A percentile compares a stretch with the other conserved stretches of the same genome.
These are phyloP conservation scores for Rhamphomyia laevipes DNA, from an alignment of 2,888 invertebrate species.

Conservation along the genomic window DNA sequence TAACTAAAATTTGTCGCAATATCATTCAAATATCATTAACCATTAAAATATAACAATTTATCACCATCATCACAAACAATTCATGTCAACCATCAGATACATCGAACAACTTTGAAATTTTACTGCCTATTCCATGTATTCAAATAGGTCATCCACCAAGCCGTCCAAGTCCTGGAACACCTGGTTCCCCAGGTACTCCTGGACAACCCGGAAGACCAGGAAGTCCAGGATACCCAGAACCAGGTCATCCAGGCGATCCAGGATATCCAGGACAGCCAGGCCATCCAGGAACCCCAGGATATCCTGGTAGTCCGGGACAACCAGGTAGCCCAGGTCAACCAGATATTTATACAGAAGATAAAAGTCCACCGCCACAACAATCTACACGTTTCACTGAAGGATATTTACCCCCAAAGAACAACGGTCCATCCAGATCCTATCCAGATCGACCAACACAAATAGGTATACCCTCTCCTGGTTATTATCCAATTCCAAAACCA, in stretches of 20 bases:
- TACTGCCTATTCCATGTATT: background rate
- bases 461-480: conserved; percentile 18
- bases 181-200: conserved; percentile 16
- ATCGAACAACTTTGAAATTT: background rate
- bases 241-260: conserved; percentile 14
- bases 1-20: background rate
- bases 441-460: conserved; percentile 14
- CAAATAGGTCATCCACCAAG: conserved; percentile 37
- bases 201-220: conserved; percentile 27
- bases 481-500: conserved; percentile 19
- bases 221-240: conserved; percentile 23
- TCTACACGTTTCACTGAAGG: conserved; percentile 29
- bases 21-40: background rate
- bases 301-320: conserved; percentile 24
- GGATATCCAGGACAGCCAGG: conserved; percentile 18
- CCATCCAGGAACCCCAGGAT: conserved; percentile 28
- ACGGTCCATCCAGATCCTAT: conserved; percentile 9
- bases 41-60: background rate
- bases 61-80: background rate
- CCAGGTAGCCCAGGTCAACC: conserved; percentile 25
- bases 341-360: conserved; percentile 5
- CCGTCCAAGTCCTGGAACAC: conserved; percentile 12
- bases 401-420: conserved; percentile 26
- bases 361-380: conserved; percentile 21
- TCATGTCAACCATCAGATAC: too few species aligned